Base-by-base conservation (phyloP, 2,797 vertebrate species). In the Leptoclinus maculatus region DNA sequence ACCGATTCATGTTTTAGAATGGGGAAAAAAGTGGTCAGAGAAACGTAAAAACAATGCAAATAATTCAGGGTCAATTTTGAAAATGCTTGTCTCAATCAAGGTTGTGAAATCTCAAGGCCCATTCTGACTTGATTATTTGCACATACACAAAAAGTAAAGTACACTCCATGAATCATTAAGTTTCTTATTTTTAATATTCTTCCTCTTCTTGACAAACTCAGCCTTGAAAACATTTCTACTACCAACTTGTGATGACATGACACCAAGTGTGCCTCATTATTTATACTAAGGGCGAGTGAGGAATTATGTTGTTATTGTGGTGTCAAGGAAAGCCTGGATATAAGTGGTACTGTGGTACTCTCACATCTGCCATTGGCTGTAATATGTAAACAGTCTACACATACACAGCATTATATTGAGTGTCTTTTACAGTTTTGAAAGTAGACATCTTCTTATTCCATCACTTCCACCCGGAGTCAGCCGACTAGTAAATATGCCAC, bases 401-500 rank as follows among this genome's bases (percentile, higher is more conserved):
- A 67, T 2, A 39, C 64, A 19, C 38, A 25, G 4, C 34, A 64
- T 65, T 27, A 66, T 19, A 71, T 45, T 57, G 57, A 66, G 27
- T 54, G 29, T 74, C 39, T 27, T 72, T 56, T 29, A 29, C 63
- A 2, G 41, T 53, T 76, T 45, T 77, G 47, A 76, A 74, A 66
- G 38, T 41, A 41, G 77, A 74, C 70, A 67, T 82, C 49, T 71
- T 83, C 74, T 78, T 34, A 82, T 82, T 90, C 73, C 72, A 76
- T 78, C 77, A 76, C 72, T 72, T 85, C 65, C 34, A 80, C 63
- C 65, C 85, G 68, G 82, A 89, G 67, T 76, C 85, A 88, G 43
- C 85, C 76, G 45, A 75, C 79, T 90, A 83, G 88, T 87, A 91
- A 93, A 94, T 90, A 86, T 81, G 76, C 84, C 90, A 87, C 89